phyloP scores from a whole-genome alignment of 2,888 invertebrate genomes.

The Athetis lepigone region DNA sequence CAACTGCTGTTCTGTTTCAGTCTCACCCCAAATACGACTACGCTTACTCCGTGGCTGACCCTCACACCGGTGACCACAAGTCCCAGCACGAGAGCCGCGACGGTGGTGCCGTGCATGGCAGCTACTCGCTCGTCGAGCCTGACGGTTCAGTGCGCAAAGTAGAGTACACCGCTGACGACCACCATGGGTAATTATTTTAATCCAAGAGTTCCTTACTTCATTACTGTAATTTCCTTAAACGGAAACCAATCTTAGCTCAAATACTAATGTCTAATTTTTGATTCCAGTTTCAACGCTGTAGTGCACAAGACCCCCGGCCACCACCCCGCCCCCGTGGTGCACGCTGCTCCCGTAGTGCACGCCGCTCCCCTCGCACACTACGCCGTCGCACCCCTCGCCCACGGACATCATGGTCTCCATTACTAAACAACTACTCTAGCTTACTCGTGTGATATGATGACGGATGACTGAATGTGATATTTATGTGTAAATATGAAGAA shows the following conservation, averaged over 20 bases:
- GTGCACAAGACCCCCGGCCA: constrained; percentile 88
- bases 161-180: constrained; percentile 91
- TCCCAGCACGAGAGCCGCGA: constrained; percentile 91
- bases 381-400: constrained; percentile 75
- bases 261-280: constrained; percentile 5
- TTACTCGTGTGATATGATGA: constrained; percentile 76
- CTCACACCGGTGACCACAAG: constrained; percentile 92
- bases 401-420: constrained; percentile 86
- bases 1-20: constrained; percentile 70
- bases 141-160: constrained; percentile 92
- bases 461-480: constrained; percentile 89
- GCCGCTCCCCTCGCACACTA: constrained; percentile 76
- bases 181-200: constrained; percentile 87
- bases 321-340: constrained; percentile 84
- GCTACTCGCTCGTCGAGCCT: constrained; percentile 92
- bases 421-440: constrained; percentile 80
- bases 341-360: constrained; percentile 79
- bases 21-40: constrained; percentile 92
- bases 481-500: constrained; percentile 87
- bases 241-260: not conserved
- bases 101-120: constrained; percentile 92
- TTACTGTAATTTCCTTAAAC: not conserved
- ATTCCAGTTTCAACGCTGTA: constrained; percentile 89
- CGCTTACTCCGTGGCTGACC: constrained; percentile 91
- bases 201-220: not conserved